Conservation (phyloP, 1,140 invertebrate genomes). For the Episyrphus balteatus region DNA sequence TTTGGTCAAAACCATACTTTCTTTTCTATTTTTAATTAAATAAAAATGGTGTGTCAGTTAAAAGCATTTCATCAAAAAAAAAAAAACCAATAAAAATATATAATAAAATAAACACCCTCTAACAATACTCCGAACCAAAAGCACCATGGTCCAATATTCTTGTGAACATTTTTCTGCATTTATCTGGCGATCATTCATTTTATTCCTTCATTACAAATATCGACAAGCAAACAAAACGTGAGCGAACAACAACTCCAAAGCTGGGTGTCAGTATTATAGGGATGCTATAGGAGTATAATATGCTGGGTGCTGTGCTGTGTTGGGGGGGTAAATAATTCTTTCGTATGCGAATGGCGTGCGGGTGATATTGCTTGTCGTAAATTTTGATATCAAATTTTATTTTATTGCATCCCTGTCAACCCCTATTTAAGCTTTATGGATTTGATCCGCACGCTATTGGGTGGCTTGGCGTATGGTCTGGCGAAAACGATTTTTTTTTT, state of each 20-base stretch:
- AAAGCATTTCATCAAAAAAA: too few relatives aligned
- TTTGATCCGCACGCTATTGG: background rate
- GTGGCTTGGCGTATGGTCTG: background rate
- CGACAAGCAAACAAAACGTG: too few relatives aligned
- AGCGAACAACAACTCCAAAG: too few relatives aligned
- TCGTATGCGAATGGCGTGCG: background rate
- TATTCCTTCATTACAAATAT: background rate
- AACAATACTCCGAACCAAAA: too few relatives aligned
- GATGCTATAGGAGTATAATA: too few relatives aligned
- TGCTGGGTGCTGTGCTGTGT: background rate
- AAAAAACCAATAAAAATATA: too few relatives aligned
- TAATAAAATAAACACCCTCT: too few relatives aligned
- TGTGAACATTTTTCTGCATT: background rate
- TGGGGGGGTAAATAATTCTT: background rate
- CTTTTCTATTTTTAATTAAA: too few relatives aligned
- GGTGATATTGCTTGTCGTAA: background rate
- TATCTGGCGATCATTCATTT: background rate
- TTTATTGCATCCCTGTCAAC: background rate
- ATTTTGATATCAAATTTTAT: conserved; percentile 1
- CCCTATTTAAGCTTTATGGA: background rate
- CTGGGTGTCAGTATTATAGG: too few relatives aligned
- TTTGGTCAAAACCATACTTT: too few relatives aligned
- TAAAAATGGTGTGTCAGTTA: too few relatives aligned
- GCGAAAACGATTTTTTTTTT: background rate
- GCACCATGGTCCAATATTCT: background rate